Percentiles rank a stretch among this genome's conserved stretches.
phyloP scores from a whole-genome alignment of 2,797 vertebrate genomes.

The Myotis planiceps region DNA sequence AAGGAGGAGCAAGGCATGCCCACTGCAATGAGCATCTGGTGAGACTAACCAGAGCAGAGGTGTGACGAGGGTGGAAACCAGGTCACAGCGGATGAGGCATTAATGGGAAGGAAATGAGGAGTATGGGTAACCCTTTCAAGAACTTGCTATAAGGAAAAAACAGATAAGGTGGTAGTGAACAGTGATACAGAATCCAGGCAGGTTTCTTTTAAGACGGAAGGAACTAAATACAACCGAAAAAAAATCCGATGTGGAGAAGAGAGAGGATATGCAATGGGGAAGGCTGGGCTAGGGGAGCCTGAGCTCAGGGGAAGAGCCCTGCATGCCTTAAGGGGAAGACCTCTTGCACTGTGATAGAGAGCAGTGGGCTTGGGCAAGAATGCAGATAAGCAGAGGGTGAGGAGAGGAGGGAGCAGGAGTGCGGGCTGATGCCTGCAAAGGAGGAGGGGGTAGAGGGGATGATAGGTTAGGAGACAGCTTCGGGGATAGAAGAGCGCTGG shows the following conservation, averaged over 20 bases:
- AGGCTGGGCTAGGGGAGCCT: background rate
- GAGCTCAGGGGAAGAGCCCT: background rate
- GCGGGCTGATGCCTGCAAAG: background rate
- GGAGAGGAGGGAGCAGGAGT: fast-evolving
- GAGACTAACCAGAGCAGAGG: background rate
- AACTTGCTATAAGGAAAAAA: background rate
- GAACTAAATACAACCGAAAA: background rate
- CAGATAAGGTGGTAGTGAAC: background rate
- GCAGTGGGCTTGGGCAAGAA: background rate
- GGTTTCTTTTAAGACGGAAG: background rate
- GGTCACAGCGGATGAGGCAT: fast-evolving
- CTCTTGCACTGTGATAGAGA: background rate
- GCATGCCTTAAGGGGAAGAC: fast-evolving
- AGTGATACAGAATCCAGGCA: background rate
- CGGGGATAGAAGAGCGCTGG: background rate
- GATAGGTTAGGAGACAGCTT: background rate
- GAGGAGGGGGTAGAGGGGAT: background rate
- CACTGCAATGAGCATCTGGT: background rate
- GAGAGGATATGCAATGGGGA: background rate
- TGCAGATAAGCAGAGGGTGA: background rate
- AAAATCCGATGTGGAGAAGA: background rate
- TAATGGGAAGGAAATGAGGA: background rate
- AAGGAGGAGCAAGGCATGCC: background rate
- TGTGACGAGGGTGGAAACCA: background rate
- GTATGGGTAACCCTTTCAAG: background rate